Percentiles rank a stretch among this genome's conserved stretches.
Conservation (phyloP, 2,113 vertebrate species). For the Cottus gobio region DNA sequence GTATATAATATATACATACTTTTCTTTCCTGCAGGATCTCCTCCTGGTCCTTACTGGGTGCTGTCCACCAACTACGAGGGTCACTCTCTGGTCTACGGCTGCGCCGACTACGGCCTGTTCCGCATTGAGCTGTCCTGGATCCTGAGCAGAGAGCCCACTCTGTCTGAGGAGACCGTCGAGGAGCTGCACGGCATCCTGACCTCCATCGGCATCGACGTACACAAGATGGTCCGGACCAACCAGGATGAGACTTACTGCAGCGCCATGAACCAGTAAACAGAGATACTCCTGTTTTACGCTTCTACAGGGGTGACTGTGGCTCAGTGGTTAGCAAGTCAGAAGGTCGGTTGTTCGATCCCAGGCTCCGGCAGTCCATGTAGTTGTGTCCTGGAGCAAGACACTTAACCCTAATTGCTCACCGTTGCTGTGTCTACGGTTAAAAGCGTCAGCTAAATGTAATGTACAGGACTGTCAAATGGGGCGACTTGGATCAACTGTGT, state of each 20-base stretch:
- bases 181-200: slow-evolving; percentile 80
- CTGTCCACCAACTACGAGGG: slow-evolving; percentile 85
- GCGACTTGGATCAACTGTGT: neutral
- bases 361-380: too few species aligned
- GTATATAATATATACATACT: neutral
- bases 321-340: too few species aligned
- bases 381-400: too few species aligned
- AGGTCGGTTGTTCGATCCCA: too few species aligned
- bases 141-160: slow-evolving; percentile 81
- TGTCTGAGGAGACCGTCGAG: slow-evolving; percentile 81
- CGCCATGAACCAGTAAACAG: slow-evolving; percentile 39
- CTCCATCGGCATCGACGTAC: slow-evolving; percentile 72
- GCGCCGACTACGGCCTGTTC: slow-evolving; percentile 79
- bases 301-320: too few species aligned
- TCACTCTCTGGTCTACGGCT: slow-evolving; percentile 88
- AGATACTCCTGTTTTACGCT: slow-evolving; percentile 8
- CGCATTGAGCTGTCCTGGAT: slow-evolving; percentile 85
- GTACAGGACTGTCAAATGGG: neutral
- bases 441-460: too few species aligned
- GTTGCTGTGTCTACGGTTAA: too few species aligned
- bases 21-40: slow-evolving; percentile 69
- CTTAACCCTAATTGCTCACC: too few species aligned
- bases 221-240: slow-evolving; percentile 80
- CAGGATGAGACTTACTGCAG: slow-evolving; percentile 79
- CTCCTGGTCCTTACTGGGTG: slow-evolving; percentile 85